Conservation (phyloP, 1,140 invertebrate genomes). For the Pristionchus pacificus region DNA sequence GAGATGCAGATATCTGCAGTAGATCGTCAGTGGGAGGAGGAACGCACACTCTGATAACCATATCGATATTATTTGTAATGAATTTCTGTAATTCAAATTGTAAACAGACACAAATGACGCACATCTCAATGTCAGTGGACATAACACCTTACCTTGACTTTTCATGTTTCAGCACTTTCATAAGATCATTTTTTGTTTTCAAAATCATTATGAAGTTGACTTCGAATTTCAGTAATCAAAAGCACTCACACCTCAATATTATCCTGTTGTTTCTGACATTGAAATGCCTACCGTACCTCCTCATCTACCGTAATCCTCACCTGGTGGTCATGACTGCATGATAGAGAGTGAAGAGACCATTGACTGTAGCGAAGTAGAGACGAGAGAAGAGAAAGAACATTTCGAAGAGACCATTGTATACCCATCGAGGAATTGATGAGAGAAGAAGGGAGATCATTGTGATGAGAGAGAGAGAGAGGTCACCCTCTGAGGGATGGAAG, state of each 20-base stretch:
- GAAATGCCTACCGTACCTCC: neutral
- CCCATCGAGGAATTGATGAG: constrained; percentile 17
- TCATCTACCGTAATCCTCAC: constrained; percentile 9
- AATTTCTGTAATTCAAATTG: no score
- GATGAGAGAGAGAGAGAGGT: neutral
- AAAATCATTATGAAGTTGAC: no score
- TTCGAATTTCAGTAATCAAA: no score
- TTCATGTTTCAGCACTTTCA: no score
- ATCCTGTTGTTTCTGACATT: no score
- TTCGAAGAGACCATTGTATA: constrained; percentile 26
- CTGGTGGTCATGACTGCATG: constrained; percentile 26
- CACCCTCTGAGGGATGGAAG: neutral
- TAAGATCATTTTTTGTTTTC: no score
- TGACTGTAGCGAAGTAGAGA: constrained; percentile 32
- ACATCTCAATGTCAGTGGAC: no score
- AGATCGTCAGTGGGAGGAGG: constrained; percentile 31
- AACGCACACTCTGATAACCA: constrained; percentile 13
- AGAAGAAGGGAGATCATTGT: neutral
- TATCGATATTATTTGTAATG: no score
- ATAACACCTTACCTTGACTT: no score
- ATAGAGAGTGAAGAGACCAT: constrained; percentile 25
- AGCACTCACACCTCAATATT: no score
- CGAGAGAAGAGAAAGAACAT: constrained; percentile 15
- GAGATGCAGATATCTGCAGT: constrained; percentile 38
- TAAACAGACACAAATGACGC: no score